These are phyloP conservation scores for Drosophila mayaguana DNA, from an alignment of 2,888 invertebrate species.

Conservation along the genomic window DNA sequence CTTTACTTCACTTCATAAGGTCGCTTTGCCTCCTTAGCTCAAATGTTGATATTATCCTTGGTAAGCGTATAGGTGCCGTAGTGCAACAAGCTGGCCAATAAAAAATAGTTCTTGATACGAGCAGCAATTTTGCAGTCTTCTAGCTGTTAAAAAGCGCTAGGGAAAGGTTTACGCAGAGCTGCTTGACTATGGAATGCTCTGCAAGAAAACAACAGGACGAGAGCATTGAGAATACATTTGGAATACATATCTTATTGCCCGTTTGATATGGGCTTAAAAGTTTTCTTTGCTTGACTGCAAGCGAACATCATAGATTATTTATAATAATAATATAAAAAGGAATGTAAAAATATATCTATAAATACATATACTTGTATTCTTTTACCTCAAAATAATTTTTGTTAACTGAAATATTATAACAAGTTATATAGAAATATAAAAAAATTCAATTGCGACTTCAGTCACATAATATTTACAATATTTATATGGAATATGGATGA, in stretches of 20 bases:
- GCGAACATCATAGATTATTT: not conserved
- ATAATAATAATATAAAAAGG: not conserved
- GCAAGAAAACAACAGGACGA: not conserved
- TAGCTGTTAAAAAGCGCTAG: constrained; percentile 3
- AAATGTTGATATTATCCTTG: not conserved
- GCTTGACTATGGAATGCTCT: not conserved
- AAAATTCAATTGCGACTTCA: no score
- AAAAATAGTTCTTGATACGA: not conserved
- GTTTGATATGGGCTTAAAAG: not conserved
- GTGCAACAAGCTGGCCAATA: not conserved
- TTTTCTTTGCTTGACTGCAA: not conserved
- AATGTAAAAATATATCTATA: no score
- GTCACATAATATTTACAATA: no score
- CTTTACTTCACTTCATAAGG: not conserved
- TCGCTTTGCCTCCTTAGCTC: not conserved
- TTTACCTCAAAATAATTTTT: no score
- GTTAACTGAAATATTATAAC: no score
- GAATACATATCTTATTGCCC: not conserved
- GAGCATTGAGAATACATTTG: not conserved
- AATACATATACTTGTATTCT: no score
- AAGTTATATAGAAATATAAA: no score
- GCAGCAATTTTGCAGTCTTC: constrained; percentile 17
- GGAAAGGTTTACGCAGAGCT: not conserved
- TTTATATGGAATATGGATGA: no score
- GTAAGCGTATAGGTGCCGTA: not conserved